Evolutionary conservation across 2,888 invertebrate species (phyloP), one percentile per base, ranked within the genome.

Genomic region (Brachyptera putata): DNA sequence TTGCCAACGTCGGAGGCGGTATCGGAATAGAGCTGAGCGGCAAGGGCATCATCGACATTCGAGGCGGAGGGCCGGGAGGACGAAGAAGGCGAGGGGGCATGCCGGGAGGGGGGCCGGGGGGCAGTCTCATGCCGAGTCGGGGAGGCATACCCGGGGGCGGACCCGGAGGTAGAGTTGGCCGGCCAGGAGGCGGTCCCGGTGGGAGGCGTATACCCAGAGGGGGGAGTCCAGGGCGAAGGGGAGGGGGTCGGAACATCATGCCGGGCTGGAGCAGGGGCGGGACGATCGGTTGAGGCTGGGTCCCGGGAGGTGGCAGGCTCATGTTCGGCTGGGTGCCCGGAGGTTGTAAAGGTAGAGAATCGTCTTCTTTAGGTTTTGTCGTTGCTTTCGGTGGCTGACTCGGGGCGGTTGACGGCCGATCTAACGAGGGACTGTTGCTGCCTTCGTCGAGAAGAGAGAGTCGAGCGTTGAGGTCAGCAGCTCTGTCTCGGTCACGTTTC

Each of bases 401-500:
- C 70, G 77, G 64, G 30, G 30, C 43, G 43, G 43, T 11, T 4
- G 43, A 7, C 3, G 49, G 55, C n/a, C 18, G 50, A 37, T 7
- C 56, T 7, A 43, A 16, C 53, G 13, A 22, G 46, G 18, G 50
- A 3, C 77, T 77, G 61, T 76, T 76, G 69, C 76, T 76, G 0
- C 62, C 64, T 39, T 56, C 66, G 24, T 73, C 72, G 5, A 73
- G 66, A 49, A 74, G 65, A 0, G 73, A 73, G 18, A 73, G 76
- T 71, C 84, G 77, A 1, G 81, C 80, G 68, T 75, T 81, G 53
- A 84, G 75, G 70, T 84, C 84, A 16, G 82, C 81, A 1, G 81
- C 80, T 66, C 84, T 76, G 67, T 86, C 85, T n/a, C 80, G 76
- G 70, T 85, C 89, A 63, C 85, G 81, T 72, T 88, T 89, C 70